Base-by-base conservation (phyloP, 2,888 invertebrate species). In the Drosophila demipolita region DNA sequence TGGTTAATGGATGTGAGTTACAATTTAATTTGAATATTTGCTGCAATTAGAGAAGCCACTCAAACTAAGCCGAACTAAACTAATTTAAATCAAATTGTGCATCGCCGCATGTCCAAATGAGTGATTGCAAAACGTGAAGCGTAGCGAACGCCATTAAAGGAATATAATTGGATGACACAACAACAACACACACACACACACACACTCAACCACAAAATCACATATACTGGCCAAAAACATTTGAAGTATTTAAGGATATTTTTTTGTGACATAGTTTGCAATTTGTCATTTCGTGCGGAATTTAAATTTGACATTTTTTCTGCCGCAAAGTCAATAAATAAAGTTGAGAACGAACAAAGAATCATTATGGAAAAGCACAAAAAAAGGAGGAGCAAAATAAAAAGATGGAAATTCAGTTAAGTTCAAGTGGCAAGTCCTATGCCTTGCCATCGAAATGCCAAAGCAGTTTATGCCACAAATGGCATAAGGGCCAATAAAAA, bases 261-360 rank as follows among this genome's bases (percentile, higher is more conserved):
- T 81, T 83, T 74, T 70, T 58, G 15, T 63, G 68, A 83, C 59
- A 79, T 70, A 60, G 71, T 79, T 78, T 68, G 66, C 77, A 75
- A 89, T 89, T 89, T 89, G 76, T 87, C 89, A 81, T 76, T 78
- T 76, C 65, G 76, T 80, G 74, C 70, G 59, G 82, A 74, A 80
- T 82, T 82, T 74, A 68, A 74, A 75, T 73, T 80, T 73, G 57
- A 60, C 70, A 50, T 72, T 81, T 71, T 69, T 70, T 52, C 61
- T 55, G 58, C 71, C 63, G 48, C 79, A 81, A 73, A 76, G 75
- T 78, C 87, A 80, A 89, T 82, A 82, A 87, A 82, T 58, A 76
- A 76, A 75, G 69, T 83, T 82, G 40, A 53, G 12, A 33, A 38
- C 55, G 55, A 45, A 38, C 35, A 59, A 53, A 66, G 42, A 60